Percentiles rank a stretch among this genome's conserved stretches.
Conservation (phyloP, 2,797 vertebrate genomes). For the Synaphobranchus kaupii region DNA sequence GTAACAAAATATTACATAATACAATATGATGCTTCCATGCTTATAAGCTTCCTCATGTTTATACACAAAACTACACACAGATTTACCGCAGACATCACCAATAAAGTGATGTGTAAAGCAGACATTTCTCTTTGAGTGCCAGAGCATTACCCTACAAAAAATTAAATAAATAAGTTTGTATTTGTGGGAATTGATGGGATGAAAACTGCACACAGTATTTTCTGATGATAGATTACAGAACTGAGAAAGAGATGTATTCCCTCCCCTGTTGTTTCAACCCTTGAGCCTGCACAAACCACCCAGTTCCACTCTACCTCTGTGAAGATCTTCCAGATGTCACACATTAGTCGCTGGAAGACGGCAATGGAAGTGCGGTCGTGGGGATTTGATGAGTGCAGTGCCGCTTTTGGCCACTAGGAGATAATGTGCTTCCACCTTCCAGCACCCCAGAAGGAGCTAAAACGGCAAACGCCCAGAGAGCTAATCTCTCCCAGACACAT, state of each 20-base stretch:
- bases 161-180: neutral
- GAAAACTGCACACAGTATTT: conserved; percentile 23
- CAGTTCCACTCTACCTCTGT: neutral
- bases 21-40: too few relatives aligned
- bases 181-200: neutral
- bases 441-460: too few relatives aligned
- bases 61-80: neutral
- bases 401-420: too few relatives aligned
- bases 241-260: neutral
- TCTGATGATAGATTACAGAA: neutral
- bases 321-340: too few relatives aligned
- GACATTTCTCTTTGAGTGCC: neutral
- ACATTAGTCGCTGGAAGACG: too few relatives aligned
- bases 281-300: neutral
- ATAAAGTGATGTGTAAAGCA: neutral
- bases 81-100: neutral
- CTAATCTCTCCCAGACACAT: too few relatives aligned
- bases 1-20: too few relatives aligned
- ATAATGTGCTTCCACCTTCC: too few relatives aligned
- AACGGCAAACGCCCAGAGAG: too few relatives aligned
- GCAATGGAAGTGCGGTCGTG: too few relatives aligned
- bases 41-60: neutral
- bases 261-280: neutral
- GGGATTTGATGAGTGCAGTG: too few relatives aligned
- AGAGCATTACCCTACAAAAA: neutral